phyloP scores from a whole-genome alignment of 2,113 vertebrate genomes.

The Entosphenus tridentatus region DNA sequence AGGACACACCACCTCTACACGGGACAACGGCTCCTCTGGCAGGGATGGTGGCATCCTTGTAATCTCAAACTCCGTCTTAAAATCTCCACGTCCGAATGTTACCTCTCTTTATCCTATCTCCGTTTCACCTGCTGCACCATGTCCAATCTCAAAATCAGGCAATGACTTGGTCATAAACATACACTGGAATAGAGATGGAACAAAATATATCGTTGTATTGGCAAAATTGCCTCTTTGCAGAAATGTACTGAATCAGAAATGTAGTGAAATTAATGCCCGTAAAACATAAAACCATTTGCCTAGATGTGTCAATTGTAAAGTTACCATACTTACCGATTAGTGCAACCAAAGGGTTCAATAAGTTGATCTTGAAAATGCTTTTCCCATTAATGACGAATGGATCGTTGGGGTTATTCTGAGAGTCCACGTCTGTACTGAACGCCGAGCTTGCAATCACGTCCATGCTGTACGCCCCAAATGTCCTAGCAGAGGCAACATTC shows the following conservation, averaged over 20 bases:
- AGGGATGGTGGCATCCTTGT: too few relatives aligned
- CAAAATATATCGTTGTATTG: not conserved
- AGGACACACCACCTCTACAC: too few relatives aligned
- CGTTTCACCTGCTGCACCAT: too few relatives aligned
- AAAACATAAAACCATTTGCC: not conserved
- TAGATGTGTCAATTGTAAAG: not conserved
- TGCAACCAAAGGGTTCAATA: slow-evolving; percentile 22
- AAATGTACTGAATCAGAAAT: not conserved
- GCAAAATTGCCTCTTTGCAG: not conserved
- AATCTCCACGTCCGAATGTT: too few relatives aligned
- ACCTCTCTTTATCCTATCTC: too few relatives aligned
- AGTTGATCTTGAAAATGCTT: slow-evolving; percentile 24
- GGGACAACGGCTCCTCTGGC: too few relatives aligned
- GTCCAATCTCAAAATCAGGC: too few relatives aligned
- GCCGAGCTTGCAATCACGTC: slow-evolving; percentile 41
- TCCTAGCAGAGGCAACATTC: slow-evolving; percentile 14
- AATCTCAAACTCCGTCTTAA: too few relatives aligned
- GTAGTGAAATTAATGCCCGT: not conserved
- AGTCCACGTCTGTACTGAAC: slow-evolving; percentile 49
- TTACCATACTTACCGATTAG: slow-evolving; percentile 16
- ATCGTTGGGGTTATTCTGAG: slow-evolving; percentile 42
- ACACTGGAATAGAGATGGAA: not conserved
- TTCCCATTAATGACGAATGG: slow-evolving; percentile 37
- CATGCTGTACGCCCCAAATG: slow-evolving; percentile 53
- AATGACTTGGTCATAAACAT: too few relatives aligned